A percentile compares a stretch with the other conserved stretches of the same genome.
phyloP scores from a whole-genome alignment of 2,797 vertebrate species.

The Propithecus deckenii region DNA sequence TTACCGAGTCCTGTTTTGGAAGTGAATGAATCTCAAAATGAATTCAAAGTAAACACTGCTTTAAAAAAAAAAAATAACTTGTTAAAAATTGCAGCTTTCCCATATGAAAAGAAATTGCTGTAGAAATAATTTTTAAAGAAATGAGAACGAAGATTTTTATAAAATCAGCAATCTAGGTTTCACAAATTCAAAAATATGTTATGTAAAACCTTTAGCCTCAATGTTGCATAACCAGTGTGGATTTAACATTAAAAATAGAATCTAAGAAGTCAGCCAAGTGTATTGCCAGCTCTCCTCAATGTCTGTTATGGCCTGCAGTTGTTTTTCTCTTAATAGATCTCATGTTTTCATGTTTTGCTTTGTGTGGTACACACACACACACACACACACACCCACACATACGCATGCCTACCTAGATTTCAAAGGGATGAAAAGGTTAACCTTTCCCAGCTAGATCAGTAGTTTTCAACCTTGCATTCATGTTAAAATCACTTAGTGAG shows the following conservation, averaged over 20 bases:
- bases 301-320: conserved; percentile 53
- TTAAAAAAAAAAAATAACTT: background rate
- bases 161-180: conserved; percentile 44
- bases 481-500: conserved; percentile 32
- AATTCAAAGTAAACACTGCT: conserved; percentile 25
- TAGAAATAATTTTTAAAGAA: conserved; percentile 49
- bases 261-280: conserved; percentile 68
- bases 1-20: background rate
- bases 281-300: conserved; percentile 51
- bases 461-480: background rate
- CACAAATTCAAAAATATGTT: conserved; percentile 49
- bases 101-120: background rate
- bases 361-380: background rate
- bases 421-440: background rate
- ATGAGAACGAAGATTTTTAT: conserved; percentile 47
- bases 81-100: background rate
- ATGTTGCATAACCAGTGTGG: conserved; percentile 64
- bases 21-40: conserved; percentile 27
- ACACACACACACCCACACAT: background rate
- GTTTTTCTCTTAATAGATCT: conserved; percentile 34
- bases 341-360: conserved; percentile 9
- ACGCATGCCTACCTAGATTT: background rate
- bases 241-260: conserved; percentile 72
- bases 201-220: conserved; percentile 48
- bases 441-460: background rate